phyloP scores from a whole-genome alignment of 2,797 vertebrate genomes.

The Galagoides demidoff region DNA sequence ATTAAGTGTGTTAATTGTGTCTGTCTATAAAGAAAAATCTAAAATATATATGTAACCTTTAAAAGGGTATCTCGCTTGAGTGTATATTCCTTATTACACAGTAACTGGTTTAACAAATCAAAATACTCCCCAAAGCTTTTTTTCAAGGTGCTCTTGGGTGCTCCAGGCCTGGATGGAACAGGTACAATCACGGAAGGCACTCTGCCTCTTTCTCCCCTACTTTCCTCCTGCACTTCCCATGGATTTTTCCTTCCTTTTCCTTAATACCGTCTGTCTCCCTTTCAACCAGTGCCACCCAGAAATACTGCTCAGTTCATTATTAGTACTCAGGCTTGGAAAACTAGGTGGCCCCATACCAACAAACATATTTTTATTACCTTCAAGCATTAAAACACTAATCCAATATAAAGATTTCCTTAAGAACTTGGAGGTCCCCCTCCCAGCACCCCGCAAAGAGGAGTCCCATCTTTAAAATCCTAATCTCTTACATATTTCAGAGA shows the following conservation, averaged over 20 bases:
- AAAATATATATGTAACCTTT: constrained; percentile 35
- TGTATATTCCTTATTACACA: background rate
- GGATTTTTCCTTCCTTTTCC: background rate
- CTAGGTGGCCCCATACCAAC: background rate
- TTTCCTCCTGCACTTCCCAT: background rate
- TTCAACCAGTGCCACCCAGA: background rate
- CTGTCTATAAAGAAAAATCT: constrained; percentile 64
- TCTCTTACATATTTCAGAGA: background rate
- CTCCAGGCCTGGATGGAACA: background rate
- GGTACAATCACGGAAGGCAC: background rate
- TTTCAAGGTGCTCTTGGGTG: background rate
- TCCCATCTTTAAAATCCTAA: background rate
- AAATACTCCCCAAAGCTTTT: background rate
- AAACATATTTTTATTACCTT: constrained; percentile 22
- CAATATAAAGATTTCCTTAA: background rate
- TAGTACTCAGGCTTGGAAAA: constrained; percentile 9
- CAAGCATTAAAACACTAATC: background rate
- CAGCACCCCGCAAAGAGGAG: background rate
- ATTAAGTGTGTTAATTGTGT: constrained; percentile 35
- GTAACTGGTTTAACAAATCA: background rate
- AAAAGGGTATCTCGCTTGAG: background rate
- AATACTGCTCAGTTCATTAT: background rate
- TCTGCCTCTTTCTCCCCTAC: background rate
- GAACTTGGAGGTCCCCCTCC: background rate
- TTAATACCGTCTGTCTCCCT: background rate